Evolutionary conservation across 2,888 invertebrate genomes (phyloP), one percentile per base, ranked within the genome.

Genomic region (Chrysopilus asiliformis): DNA sequence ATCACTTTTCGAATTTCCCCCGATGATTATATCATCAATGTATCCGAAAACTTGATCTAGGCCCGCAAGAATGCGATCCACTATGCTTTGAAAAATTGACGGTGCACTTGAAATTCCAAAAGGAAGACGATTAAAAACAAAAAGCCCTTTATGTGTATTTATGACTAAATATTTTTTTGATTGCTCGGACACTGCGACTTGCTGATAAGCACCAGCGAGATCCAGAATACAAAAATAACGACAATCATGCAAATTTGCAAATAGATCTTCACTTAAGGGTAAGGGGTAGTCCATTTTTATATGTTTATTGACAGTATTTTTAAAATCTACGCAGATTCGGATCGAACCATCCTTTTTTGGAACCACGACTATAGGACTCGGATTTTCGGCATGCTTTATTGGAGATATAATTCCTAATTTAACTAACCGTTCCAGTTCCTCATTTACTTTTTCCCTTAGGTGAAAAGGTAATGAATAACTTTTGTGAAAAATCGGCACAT

Each of bases 261-360:
- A 52, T 31, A 56, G 46, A 29, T 54, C 51, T 16, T 52, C 51
- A 12, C 47, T 43, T 34, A 42, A 35, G 2, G 53, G 54, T 35
- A 56, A 45, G 9, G 50, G 50, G 33, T 50, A 52, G 28, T 53
- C 50, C 15, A 43, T 41, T 25, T 50, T 28, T 8, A 45, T 32
- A 36, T 41, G 34, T 10, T 36, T 42, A 34, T 45, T 45, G 4
- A 43, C 35, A 1, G 53, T 50, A 30, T 41, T 43, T 38, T 53
- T 53, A 28, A 48, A 53, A 47, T 58, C 51, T 4, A 52, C 47
- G 41, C 53, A 55, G n/a, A 57, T 44, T 33, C 55, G 27, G 7
- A 53, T 42, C 4, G 43, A 38, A n/a, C 41, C 39, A 34, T 47
- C 45, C 27, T 36, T 43, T 34, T 56, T 53, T 15, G 47, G 49